Evolutionary conservation across 1,140 invertebrate genomes (phyloP).

Genomic region (Gonioctena quinquepunctata): DNA sequence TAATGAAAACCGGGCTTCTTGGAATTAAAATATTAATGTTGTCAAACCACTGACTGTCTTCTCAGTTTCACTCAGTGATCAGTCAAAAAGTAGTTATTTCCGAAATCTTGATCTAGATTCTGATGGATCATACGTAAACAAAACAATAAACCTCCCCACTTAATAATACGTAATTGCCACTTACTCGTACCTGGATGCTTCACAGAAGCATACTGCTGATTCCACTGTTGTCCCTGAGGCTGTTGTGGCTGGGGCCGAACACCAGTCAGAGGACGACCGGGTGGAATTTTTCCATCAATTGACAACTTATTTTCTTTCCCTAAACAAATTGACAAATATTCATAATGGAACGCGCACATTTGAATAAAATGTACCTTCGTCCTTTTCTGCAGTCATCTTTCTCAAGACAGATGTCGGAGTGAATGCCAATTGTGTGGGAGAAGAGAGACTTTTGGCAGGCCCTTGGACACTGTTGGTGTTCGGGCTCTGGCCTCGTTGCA

Average conservation of each 20-base stretch:
- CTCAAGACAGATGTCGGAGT: conserved; percentile 86
- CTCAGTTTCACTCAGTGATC: too few relatives aligned
- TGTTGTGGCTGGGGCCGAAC: conserved; percentile 50
- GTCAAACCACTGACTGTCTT: too few relatives aligned
- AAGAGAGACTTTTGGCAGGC: conserved; percentile 54
- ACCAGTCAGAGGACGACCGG: conserved; percentile 58
- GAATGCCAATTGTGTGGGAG: conserved; percentile 76
- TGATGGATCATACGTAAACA: too few relatives aligned
- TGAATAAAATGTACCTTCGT: conserved; percentile 53
- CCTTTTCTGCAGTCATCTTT: conserved; percentile 92
- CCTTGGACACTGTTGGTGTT: conserved; percentile 35
- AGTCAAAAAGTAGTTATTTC: too few relatives aligned
- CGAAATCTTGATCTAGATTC: too few relatives aligned
- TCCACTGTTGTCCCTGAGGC: conserved; percentile 43
- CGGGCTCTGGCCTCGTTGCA: conserved; percentile 57
- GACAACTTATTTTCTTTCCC: conserved; percentile 41
- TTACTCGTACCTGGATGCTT: conserved; percentile 36
- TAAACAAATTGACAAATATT: conserved; percentile 8
- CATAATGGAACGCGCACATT: not conserved
- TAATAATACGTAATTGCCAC: too few relatives aligned
- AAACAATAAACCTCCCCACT: too few relatives aligned
- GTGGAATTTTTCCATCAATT: conserved; percentile 36
- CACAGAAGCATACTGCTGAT: conserved; percentile 29
- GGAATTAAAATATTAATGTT: too few relatives aligned
- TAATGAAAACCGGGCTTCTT: too few relatives aligned